These are phyloP conservation scores for Callimorpha dominula DNA, from an alignment of 2,888 invertebrate genomes.

Conservation along the genomic window DNA sequence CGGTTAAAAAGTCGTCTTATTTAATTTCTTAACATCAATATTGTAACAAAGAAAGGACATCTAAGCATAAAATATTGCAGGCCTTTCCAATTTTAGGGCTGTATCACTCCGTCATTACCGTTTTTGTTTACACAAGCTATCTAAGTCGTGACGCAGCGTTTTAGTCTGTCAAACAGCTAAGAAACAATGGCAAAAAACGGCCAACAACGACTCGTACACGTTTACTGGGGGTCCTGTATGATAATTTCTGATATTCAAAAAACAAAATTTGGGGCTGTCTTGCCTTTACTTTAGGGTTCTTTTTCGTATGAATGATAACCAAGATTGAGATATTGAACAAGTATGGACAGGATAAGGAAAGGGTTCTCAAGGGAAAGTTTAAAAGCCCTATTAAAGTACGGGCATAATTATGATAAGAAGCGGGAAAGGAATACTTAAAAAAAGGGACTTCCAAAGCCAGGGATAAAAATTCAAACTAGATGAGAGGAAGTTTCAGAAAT, in stretches of 20 bases:
- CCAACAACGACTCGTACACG: neutral
- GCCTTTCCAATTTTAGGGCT: constrained; percentile 37
- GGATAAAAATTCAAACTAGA: no score
- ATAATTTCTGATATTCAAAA: neutral
- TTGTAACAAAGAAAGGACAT: constrained; percentile 9
- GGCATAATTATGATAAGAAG: no score
- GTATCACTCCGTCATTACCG: constrained; percentile 38
- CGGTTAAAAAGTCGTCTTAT: neutral
- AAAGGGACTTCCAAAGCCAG: no score
- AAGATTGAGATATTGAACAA: no score
- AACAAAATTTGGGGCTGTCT: neutral
- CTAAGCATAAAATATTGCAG: constrained; percentile 23
- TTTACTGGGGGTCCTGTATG: no score
- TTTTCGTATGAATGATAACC: no score
- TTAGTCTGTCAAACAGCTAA: constrained; percentile 34
- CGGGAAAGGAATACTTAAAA: no score
- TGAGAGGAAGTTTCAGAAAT: no score
- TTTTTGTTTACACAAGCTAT: constrained; percentile 42
- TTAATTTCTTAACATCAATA: constrained; percentile 4
- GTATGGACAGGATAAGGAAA: no score
- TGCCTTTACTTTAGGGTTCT: neutral
- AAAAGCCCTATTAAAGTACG: no score
- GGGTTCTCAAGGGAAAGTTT: no score
- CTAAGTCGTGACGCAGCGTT: constrained; percentile 40
- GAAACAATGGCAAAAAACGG: constrained; percentile 36